phyloP scores from a whole-genome alignment of 2,797 vertebrate genomes.

The Vespertilio murinus region DNA sequence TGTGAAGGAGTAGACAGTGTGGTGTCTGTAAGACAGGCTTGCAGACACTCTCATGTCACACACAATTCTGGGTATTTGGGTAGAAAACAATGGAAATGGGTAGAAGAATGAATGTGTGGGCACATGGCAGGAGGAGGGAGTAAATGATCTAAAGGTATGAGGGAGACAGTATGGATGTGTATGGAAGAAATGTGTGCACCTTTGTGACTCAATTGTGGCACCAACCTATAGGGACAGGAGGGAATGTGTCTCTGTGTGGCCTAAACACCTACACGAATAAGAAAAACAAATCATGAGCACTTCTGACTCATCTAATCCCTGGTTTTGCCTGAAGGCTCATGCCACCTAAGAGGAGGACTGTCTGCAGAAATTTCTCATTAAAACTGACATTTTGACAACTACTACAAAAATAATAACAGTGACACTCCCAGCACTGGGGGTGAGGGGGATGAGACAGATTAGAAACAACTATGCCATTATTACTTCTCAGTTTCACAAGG shows the following conservation, averaged over 20 bases:
- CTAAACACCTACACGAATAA: background rate
- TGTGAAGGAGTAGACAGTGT: background rate
- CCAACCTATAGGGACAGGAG: background rate
- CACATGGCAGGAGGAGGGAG: too few species aligned
- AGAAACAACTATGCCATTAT: slow-evolving; percentile 55
- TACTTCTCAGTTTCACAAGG: slow-evolving; percentile 48
- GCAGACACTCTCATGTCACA: background rate
- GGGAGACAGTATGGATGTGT: background rate
- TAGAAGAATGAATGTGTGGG: too few species aligned
- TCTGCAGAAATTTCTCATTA: slow-evolving; percentile 76
- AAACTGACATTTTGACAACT: slow-evolving; percentile 80
- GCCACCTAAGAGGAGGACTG: slow-evolving; percentile 61
- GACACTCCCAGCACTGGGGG: background rate
- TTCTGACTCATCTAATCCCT: slow-evolving; percentile 76
- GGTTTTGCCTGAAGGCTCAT: slow-evolving; percentile 78
- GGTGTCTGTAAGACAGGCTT: background rate
- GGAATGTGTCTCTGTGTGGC: background rate
- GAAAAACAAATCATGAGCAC: slow-evolving; percentile 57
- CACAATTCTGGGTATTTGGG: background rate
- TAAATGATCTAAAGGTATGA: background rate
- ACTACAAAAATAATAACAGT: slow-evolving; percentile 6
- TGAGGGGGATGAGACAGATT: slow-evolving; percentile 52
- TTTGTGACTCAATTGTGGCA: background rate
- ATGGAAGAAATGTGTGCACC: background rate
- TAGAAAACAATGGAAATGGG: background rate